Evolutionary conservation across 2,113 vertebrate genomes (phyloP).

Genomic region (Rhineura floridana): DNA sequence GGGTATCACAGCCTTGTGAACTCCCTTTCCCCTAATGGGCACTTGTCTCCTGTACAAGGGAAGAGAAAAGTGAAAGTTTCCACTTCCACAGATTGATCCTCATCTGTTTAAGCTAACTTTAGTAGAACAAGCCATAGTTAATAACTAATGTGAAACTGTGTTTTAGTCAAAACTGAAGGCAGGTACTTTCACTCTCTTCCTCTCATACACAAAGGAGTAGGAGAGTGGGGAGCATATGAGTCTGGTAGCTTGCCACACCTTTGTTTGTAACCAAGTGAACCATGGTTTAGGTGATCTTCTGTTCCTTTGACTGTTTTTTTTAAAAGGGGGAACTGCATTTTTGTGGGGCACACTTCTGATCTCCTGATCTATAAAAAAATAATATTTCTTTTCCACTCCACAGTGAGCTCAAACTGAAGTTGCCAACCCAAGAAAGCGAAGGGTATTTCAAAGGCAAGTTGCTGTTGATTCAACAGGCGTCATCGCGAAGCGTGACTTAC

Average conservation of each 20-base stretch:
- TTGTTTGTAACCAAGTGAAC: neutral
- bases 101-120: neutral
- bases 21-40: no score
- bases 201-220: neutral
- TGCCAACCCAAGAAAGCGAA: slow-evolving; percentile 81
- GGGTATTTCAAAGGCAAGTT: slow-evolving; percentile 79
- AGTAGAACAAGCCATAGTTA: neutral
- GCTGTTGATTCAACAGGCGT: slow-evolving; percentile 81
- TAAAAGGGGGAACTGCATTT: slow-evolving; percentile 32
- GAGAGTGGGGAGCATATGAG: neutral
- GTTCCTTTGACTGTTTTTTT: slow-evolving; percentile 43
- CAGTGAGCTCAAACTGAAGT: slow-evolving; percentile 86
- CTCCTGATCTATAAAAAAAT: slow-evolving; percentile 53
- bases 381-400: slow-evolving; percentile 44
- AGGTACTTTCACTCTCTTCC: neutral
- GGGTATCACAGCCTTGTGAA: neutral
- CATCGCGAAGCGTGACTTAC: slow-evolving; percentile 82
- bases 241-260: neutral
- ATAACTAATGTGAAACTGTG: neutral
- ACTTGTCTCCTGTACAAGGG: neutral
- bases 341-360: slow-evolving; percentile 34
- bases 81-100: neutral
- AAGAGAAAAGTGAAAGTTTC: neutral
- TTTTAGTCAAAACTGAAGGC: neutral
- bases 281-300: neutral